These are phyloP conservation scores for Agonum fuliginosum DNA, from an alignment of 2,888 invertebrate genomes.

Conservation along the genomic window DNA sequence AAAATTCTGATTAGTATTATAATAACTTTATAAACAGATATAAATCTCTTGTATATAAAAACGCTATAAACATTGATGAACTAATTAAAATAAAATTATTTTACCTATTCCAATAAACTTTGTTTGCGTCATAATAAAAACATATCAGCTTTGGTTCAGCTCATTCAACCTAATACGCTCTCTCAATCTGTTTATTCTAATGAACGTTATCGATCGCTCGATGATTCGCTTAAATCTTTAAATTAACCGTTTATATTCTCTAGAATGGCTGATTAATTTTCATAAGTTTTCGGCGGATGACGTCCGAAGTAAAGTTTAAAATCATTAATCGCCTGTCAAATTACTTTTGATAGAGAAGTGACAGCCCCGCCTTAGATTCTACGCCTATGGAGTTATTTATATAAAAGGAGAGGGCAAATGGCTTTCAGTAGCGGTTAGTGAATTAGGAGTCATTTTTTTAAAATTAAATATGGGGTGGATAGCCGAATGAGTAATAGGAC, in stretches of 20 bases:
- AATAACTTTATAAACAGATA: neutral
- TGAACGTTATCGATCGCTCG: neutral
- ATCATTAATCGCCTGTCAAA: slow-evolving; percentile 33
- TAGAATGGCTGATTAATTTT: slow-evolving; percentile 10
- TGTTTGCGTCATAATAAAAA: too few relatives aligned
- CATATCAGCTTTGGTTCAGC: too few relatives aligned
- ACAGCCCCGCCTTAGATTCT: slow-evolving; percentile 2
- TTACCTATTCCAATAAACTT: neutral
- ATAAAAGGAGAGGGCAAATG: neutral
- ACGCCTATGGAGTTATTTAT: neutral
- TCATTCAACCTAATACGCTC: too few relatives aligned
- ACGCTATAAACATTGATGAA: neutral
- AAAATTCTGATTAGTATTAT: too few relatives aligned
- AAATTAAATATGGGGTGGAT: too few relatives aligned
- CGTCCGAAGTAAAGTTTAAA: neutral
- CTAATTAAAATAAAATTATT: neutral
- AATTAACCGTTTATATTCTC: neutral
- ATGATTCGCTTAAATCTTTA: neutral
- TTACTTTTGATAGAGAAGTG: neutral
- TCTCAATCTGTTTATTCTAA: too few relatives aligned
- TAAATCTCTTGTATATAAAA: neutral
- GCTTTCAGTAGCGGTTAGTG: neutral
- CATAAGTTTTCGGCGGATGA: neutral
- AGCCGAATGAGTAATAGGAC: too few relatives aligned
- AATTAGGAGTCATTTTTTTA: too few relatives aligned